Evolutionary conservation across 1,140 invertebrate genomes (phyloP).

Genomic region (Drosophila pandora): DNA sequence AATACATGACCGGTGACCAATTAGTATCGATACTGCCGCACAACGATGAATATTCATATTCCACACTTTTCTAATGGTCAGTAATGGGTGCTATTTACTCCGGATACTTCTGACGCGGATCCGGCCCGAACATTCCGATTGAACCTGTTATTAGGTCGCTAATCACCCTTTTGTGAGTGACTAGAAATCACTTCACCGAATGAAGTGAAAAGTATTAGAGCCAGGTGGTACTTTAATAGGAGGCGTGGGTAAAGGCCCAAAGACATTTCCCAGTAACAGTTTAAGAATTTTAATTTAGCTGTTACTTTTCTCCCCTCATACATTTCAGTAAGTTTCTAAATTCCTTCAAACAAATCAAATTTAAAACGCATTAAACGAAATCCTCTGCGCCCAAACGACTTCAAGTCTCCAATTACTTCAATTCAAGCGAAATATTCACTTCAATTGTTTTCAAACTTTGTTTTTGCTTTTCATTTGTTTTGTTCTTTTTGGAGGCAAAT

Average conservation of each 20-base stretch:
- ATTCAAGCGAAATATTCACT: slow-evolving; percentile 44
- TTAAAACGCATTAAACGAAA: slow-evolving; percentile 34
- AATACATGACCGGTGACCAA: slow-evolving; percentile 1
- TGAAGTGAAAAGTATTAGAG: slow-evolving; percentile 11
- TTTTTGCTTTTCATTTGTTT: slow-evolving; percentile 43
- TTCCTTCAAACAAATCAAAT: slow-evolving; percentile 38
- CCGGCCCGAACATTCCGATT: slow-evolving; percentile 16
- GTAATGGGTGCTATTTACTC: slow-evolving; percentile 41
- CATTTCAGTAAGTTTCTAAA: slow-evolving; percentile 15
- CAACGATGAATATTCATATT: slow-evolving; percentile 26
- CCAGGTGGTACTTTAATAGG: not conserved
- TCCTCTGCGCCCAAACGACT: slow-evolving; percentile 23
- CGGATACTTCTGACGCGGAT: slow-evolving; percentile 25
- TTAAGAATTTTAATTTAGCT: not conserved
- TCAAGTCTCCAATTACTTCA: slow-evolving; percentile 38
- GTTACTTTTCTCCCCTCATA: not conserved
- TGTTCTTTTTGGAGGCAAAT: slow-evolving; percentile 21
- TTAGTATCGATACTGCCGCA: slow-evolving; percentile 5
- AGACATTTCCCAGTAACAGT: not conserved
- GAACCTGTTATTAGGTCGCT: slow-evolving; percentile 22
- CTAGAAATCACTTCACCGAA: slow-evolving; percentile 17
- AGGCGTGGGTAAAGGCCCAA: no score
- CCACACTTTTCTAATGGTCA: slow-evolving; percentile 21
- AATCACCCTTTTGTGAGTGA: slow-evolving; percentile 1
- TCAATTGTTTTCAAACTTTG: slow-evolving; percentile 44